phyloP scores from a whole-genome alignment of 1,140 invertebrate genomes.

The Maniola jurtina region DNA sequence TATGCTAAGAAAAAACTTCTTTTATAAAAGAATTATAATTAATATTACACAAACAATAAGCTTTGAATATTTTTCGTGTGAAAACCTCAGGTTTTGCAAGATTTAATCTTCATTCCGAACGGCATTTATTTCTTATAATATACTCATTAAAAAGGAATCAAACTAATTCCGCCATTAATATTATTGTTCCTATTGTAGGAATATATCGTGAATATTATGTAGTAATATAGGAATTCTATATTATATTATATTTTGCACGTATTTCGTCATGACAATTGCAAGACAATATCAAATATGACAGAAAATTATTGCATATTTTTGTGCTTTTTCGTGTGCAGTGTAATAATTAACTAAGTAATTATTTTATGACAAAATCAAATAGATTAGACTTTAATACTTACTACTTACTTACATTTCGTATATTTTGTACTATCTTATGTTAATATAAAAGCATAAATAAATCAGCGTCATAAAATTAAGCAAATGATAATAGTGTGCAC shows the following conservation, averaged over 20 bases:
- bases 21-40: background rate
- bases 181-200: background rate
- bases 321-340: background rate
- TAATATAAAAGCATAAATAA: background rate
- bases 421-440: background rate
- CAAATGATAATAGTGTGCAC: background rate
- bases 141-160: background rate
- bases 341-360: background rate
- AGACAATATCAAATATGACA: background rate
- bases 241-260: background rate
- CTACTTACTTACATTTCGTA: background rate
- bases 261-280: constrained; percentile 5
- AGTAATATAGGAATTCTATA: too few relatives aligned
- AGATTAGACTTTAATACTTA: background rate
- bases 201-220: too few relatives aligned
- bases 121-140: constrained; percentile 41
- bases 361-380: background rate
- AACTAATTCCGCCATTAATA: background rate
- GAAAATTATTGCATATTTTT: background rate
- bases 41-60: background rate
- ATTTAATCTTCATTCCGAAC: constrained; percentile 47
- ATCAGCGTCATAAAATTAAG: background rate
- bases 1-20: too few relatives aligned
- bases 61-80: background rate
- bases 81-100: background rate